A percentile compares a stretch with the other conserved stretches of the same genome.
These are phyloP conservation scores for Patagioenas fasciata DNA, from an alignment of 2,113 vertebrate species.

Conservation along the genomic window DNA sequence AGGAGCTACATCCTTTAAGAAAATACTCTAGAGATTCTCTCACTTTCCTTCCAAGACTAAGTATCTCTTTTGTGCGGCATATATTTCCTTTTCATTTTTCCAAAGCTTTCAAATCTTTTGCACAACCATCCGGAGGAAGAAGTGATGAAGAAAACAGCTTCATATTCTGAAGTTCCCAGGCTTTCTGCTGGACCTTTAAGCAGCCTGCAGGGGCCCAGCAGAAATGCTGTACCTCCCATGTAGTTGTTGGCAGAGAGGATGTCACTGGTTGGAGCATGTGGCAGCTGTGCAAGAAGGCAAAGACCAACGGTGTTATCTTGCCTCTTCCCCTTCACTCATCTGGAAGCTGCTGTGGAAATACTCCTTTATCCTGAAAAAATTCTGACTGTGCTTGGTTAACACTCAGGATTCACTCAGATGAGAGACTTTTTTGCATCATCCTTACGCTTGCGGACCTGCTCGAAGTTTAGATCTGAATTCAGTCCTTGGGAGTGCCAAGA, in stretches of 20 bases:
- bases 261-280: fast-evolving
- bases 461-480: background rate
- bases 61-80: background rate
- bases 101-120: background rate
- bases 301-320: background rate
- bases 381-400: background rate
- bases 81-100: background rate
- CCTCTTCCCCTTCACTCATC: background rate
- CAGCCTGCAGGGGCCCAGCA: background rate
- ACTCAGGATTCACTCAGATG: background rate
- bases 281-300: background rate
- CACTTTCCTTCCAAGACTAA: background rate
- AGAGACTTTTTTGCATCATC: background rate
- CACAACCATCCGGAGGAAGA: background rate
- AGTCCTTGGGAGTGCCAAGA: background rate
- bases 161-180: background rate
- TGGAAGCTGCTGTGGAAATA: background rate
- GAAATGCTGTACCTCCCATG: background rate
- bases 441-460: background rate
- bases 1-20: background rate
- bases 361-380: background rate
- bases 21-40: background rate
- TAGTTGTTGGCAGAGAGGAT: background rate
- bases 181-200: background rate
- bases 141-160: background rate